Percentiles rank a stretch among this genome's conserved stretches.
Evolutionary conservation across 2,113 vertebrate species (phyloP).

Genomic region (Coryphaenoides rupestris): DNA sequence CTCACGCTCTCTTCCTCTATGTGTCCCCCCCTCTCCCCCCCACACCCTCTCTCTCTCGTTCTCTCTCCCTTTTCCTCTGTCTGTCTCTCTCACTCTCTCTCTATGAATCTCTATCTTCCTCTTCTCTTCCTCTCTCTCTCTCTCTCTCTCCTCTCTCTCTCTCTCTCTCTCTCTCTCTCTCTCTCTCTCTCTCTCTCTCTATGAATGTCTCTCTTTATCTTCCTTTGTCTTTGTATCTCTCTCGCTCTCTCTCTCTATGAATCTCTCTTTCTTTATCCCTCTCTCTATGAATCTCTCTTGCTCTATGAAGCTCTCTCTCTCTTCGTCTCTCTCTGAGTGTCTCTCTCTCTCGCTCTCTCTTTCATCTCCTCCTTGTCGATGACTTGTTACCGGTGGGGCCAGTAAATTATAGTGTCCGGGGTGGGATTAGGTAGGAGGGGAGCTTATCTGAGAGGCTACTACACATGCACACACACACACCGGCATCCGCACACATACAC

Average conservation of each 20-base stretch:
- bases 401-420: constrained; percentile 62
- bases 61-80: too few relatives aligned
- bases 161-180: constrained; percentile 23
- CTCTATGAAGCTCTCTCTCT: neutral
- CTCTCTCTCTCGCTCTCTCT: neutral
- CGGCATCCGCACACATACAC: constrained; percentile 7
- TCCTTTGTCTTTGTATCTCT: too few relatives aligned
- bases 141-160: constrained; percentile 45
- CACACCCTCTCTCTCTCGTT: constrained; percentile 23
- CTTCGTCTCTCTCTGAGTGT: neutral
- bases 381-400: constrained; percentile 57
- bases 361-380: constrained; percentile 24
- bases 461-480: neutral
- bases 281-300: neutral
- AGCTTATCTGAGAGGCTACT: constrained; percentile 42
- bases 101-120: constrained; percentile 30
- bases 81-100: too few relatives aligned
- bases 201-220: too few relatives aligned
- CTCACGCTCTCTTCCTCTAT: constrained; percentile 36
- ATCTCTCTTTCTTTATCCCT: too few relatives aligned
- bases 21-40: constrained; percentile 22
- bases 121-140: too few relatives aligned
- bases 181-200: constrained; percentile 12
- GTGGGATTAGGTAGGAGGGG: constrained; percentile 55
- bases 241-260: too few relatives aligned